These are phyloP conservation scores for Colostygia pectinataria DNA, from an alignment of 2,888 invertebrate genomes.

Conservation along the genomic window DNA sequence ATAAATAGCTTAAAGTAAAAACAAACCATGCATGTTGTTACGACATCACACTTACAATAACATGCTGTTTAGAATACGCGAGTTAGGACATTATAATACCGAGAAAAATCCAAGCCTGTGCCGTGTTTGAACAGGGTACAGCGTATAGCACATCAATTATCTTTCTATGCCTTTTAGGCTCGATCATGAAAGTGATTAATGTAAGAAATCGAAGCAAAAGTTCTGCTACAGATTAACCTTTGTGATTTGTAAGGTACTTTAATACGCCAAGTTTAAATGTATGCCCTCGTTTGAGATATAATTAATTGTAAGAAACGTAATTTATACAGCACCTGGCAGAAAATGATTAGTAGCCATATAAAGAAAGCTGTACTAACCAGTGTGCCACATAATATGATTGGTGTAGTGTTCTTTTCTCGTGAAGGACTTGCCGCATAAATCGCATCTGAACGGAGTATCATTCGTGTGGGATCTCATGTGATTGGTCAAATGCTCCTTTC, in stretches of 20 bases:
- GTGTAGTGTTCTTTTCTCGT: constrained; percentile 95
- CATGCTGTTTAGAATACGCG: constrained; percentile 15
- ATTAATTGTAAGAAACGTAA: too few relatives aligned
- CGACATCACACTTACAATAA: constrained; percentile 8
- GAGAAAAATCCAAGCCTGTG: constrained; percentile 59
- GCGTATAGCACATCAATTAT: constrained; percentile 8
- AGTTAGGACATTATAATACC: background rate
- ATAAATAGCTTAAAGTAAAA: background rate
- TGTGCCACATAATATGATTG: constrained; percentile 95
- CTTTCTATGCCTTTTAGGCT: constrained; percentile 1
- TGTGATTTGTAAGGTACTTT: too few relatives aligned
- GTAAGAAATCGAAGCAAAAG: too few relatives aligned
- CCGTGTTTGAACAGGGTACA: constrained; percentile 34
- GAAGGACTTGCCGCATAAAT: constrained; percentile 94
- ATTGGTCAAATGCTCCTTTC: constrained; percentile 94
- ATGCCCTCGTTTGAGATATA: too few relatives aligned
- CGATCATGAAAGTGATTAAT: too few relatives aligned
- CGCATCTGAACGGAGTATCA: constrained; percentile 93
- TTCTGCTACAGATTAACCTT: too few relatives aligned
- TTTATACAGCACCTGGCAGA: constrained; percentile 6
- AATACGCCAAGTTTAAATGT: too few relatives aligned
- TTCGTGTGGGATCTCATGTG: constrained; percentile 95
- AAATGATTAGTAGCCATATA: constrained; percentile 25
- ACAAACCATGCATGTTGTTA: constrained; percentile 1
- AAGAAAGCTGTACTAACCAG: constrained; percentile 81